Evolutionary conservation across 1,140 invertebrate genomes (phyloP).

Genomic region (Drosophila nigromelanica): DNA sequence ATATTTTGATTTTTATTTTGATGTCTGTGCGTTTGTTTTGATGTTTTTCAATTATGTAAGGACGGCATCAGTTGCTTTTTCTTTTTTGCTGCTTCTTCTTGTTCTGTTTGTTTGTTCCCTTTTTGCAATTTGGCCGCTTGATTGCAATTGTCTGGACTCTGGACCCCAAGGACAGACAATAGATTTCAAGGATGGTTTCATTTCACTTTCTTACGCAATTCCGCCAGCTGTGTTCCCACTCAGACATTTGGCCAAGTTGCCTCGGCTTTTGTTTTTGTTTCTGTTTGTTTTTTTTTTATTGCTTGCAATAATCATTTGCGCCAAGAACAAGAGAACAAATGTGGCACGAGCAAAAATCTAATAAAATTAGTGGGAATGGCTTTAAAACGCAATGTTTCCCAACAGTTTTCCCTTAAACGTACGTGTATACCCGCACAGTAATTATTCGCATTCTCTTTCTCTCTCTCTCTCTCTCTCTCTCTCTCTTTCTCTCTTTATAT

Average conservation of each 20-base stretch:
- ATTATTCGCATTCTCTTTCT: constrained; percentile 32
- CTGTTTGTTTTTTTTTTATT: constrained; percentile 61
- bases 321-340: constrained; percentile 46
- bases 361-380: constrained; percentile 78
- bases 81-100: constrained; percentile 30
- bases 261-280: not conserved
- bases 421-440: not conserved
- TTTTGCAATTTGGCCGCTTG: constrained; percentile 38
- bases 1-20: constrained; percentile 67
- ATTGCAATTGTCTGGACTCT: constrained; percentile 61
- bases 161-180: constrained; percentile 60
- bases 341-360: constrained; percentile 43
- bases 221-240: constrained; percentile 31
- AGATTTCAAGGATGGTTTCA: constrained; percentile 79
- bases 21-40: constrained; percentile 51
- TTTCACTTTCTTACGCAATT: constrained; percentile 48
- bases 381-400: constrained; percentile 71
- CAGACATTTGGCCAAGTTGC: constrained; percentile 36
- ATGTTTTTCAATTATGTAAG: constrained; percentile 75
- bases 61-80: constrained; percentile 46
- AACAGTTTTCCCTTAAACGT: not conserved
- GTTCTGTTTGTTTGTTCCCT: constrained; percentile 25
- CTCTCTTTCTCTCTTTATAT: not conserved
- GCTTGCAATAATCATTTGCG: constrained; percentile 73
- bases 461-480: not conserved